A percentile compares a stretch with the other conserved stretches of the same genome.
Evolutionary conservation across 1,140 invertebrate species (phyloP).

Genomic region (Parasteatoda tepidariorum): DNA sequence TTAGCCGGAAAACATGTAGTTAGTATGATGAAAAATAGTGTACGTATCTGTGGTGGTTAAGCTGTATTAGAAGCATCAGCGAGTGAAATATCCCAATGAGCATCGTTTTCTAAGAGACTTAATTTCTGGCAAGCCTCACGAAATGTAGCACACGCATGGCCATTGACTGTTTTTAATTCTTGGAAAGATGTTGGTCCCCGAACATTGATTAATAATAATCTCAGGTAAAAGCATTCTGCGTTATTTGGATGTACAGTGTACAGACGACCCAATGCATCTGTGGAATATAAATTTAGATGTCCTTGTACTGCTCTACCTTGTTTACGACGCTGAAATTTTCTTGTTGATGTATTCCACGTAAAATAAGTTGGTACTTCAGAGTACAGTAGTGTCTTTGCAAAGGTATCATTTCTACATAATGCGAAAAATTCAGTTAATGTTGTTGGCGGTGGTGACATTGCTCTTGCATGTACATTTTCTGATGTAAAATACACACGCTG

Average conservation of each 20-base stretch:
- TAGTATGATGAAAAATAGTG: background rate
- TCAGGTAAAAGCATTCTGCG: background rate
- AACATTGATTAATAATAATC: background rate
- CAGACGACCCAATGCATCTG: too few relatives aligned
- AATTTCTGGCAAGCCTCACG: conserved; percentile 2
- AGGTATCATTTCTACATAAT: conserved; percentile 55
- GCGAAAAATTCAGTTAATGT: conserved; percentile 62
- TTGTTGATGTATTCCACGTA: conserved; percentile 29
- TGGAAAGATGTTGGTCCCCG: conserved; percentile 18
- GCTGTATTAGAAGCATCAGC: background rate
- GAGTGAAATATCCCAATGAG: background rate
- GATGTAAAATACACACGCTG: conserved; percentile 65
- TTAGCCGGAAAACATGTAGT: too few relatives aligned
- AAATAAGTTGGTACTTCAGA: conserved; percentile 18
- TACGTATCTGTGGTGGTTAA: background rate
- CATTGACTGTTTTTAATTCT: background rate
- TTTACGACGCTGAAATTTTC: background rate
- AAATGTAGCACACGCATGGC: background rate
- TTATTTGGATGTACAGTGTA: background rate
- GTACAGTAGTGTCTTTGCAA: conserved; percentile 42
- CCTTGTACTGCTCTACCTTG: background rate
- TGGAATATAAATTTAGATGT: background rate
- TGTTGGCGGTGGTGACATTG: conserved; percentile 26
- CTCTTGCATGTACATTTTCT: background rate
- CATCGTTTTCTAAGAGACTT: conserved; percentile 2